Percentiles rank a stretch among this genome's conserved stretches.
Evolutionary conservation across 2,113 vertebrate genomes (phyloP).

Genomic region (Scomber japonicus): DNA sequence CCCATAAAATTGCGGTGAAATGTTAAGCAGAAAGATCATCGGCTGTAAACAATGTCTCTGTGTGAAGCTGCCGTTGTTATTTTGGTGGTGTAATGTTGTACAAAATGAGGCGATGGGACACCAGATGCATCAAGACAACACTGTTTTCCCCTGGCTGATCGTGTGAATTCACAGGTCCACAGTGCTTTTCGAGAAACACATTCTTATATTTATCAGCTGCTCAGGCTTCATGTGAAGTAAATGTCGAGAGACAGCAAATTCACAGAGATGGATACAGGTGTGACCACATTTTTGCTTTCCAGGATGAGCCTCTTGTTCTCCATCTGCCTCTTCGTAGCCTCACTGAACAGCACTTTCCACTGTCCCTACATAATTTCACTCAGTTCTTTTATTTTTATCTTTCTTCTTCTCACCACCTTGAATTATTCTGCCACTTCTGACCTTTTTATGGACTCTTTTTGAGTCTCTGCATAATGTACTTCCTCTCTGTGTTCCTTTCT

Average conservation of each 20-base stretch:
- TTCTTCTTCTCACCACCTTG: constrained; percentile 6
- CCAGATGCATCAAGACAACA: constrained; percentile 1
- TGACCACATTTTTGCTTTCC: background rate
- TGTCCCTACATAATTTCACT: constrained; percentile 5
- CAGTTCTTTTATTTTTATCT: constrained; percentile 34
- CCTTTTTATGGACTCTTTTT: constrained; percentile 5
- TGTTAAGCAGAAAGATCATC: background rate
- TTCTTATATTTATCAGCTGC: background rate
- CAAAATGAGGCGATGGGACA: background rate
- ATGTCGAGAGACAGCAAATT: constrained; percentile 10
- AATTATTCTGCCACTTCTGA: constrained; percentile 16
- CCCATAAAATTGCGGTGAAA: background rate
- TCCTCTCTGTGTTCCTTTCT: background rate
- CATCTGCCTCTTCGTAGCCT: background rate
- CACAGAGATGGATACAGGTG: constrained; percentile 1
- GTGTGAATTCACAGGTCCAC: background rate
- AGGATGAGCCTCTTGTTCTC: background rate
- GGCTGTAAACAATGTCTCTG: no score
- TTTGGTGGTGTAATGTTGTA: no score
- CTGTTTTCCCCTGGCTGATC: background rate
- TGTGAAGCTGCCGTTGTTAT: background rate
- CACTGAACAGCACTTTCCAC: background rate
- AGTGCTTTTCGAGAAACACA: background rate
- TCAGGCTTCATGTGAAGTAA: background rate
- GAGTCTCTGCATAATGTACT: constrained; percentile 7